A percentile compares a stretch with the other conserved stretches of the same genome.
phyloP scores from a whole-genome alignment of 2,113 vertebrate genomes.

The Felis chaus region DNA sequence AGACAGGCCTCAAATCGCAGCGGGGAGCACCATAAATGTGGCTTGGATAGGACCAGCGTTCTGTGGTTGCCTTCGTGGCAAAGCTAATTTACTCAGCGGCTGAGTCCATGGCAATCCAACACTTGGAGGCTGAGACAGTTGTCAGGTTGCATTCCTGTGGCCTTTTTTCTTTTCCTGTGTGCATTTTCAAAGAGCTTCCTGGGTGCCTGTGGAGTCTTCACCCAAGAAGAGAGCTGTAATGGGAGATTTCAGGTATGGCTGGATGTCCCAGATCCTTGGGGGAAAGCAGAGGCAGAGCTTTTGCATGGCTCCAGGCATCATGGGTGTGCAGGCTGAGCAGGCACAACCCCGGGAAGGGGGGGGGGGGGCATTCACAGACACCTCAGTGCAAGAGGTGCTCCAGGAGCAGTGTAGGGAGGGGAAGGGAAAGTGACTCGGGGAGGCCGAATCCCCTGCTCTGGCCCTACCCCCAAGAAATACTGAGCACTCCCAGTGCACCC shows the following conservation, averaged over 20 bases:
- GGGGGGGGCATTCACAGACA: background rate
- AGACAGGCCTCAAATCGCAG: background rate
- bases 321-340: background rate
- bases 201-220: background rate
- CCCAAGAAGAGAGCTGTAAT: background rate
- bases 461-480: background rate
- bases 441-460: background rate
- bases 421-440: background rate
- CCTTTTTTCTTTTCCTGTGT: background rate
- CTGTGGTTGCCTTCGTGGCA: background rate
- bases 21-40: background rate
- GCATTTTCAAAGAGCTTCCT: background rate
- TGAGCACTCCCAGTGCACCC: background rate
- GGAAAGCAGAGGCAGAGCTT: background rate
- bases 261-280: background rate
- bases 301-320: background rate
- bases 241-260: background rate
- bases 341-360: background rate
- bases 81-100: background rate
- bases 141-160: slow-evolving; percentile 47
- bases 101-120: background rate
- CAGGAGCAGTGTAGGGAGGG: background rate
- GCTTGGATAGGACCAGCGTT: background rate
- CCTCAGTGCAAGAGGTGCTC: background rate
- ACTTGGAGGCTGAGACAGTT: background rate